These are phyloP conservation scores for Melipona beecheii DNA, from an alignment of 2,888 invertebrate genomes.

Conservation along the genomic window DNA sequence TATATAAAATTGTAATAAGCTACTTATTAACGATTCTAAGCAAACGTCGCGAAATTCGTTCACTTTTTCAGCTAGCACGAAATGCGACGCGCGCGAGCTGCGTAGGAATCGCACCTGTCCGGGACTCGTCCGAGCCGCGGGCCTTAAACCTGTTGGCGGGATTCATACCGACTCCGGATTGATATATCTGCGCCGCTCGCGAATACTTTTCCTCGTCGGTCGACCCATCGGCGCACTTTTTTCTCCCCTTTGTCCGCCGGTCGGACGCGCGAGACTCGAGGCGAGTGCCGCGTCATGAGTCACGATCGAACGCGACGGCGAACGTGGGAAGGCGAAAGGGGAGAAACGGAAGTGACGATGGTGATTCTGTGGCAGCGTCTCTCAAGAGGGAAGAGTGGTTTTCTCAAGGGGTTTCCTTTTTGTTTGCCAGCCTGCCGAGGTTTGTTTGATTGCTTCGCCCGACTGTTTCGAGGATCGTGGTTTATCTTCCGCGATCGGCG, in stretches of 20 bases:
- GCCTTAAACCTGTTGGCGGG: constrained; percentile 77
- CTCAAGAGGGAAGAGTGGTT: not conserved
- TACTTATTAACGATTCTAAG: constrained; percentile 71
- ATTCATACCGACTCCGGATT: constrained; percentile 77
- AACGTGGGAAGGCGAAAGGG: not conserved
- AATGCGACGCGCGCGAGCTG: constrained; percentile 42
- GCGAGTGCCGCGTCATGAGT: constrained; percentile 28
- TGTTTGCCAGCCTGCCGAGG: not conserved
- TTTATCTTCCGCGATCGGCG: not conserved
- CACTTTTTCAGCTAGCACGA: constrained; percentile 71
- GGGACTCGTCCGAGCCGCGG: constrained; percentile 71
- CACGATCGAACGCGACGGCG: constrained; percentile 33
- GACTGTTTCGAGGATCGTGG: not conserved
- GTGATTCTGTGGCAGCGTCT: constrained; percentile 2
- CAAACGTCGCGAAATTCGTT: constrained; percentile 69
- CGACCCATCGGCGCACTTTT: constrained; percentile 38
- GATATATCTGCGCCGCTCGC: constrained; percentile 73
- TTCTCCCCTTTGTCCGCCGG: constrained; percentile 34
- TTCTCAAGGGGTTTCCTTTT: not conserved
- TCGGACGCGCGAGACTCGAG: constrained; percentile 14
- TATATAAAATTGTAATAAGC: not conserved
- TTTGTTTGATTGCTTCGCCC: not conserved
- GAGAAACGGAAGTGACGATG: constrained; percentile 29
- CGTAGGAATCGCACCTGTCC: constrained; percentile 76
- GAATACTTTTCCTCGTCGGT: constrained; percentile 51